phyloP scores from a whole-genome alignment of 2,797 vertebrate genomes.

The Galagoides demidoff region DNA sequence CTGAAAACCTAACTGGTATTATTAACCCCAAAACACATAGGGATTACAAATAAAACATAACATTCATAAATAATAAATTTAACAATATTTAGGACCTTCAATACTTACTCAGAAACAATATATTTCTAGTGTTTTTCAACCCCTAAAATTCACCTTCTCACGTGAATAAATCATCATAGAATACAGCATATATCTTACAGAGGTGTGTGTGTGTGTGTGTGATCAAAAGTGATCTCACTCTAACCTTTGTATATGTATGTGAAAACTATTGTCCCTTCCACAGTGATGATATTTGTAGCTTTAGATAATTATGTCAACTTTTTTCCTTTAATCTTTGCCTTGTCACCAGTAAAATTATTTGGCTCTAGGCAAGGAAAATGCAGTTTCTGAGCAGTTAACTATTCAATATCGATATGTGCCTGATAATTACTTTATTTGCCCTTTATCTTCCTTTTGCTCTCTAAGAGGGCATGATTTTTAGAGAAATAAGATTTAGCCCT shows the following conservation, averaged over 20 bases:
- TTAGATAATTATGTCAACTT: neutral
- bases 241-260: neutral
- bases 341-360: neutral
- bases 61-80: slow-evolving; percentile 8
- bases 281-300: neutral
- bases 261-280: neutral
- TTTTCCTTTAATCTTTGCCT: neutral
- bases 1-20: neutral
- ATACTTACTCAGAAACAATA: neutral
- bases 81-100: neutral
- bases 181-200: neutral
- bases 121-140: slow-evolving; percentile 5
- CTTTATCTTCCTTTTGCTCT: neutral
- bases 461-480: neutral
- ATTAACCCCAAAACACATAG: slow-evolving; percentile 30
- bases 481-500: neutral
- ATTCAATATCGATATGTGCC: neutral
- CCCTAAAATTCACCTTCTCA: neutral
- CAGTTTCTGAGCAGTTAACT: neutral
- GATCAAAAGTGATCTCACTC: neutral
- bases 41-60: slow-evolving; percentile 33
- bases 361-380: neutral
- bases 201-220: neutral
- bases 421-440: neutral
- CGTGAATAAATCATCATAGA: neutral